These are phyloP conservation scores for Medauroidea extradentata DNA, from an alignment of 1,140 invertebrate genomes.

Conservation along the genomic window DNA sequence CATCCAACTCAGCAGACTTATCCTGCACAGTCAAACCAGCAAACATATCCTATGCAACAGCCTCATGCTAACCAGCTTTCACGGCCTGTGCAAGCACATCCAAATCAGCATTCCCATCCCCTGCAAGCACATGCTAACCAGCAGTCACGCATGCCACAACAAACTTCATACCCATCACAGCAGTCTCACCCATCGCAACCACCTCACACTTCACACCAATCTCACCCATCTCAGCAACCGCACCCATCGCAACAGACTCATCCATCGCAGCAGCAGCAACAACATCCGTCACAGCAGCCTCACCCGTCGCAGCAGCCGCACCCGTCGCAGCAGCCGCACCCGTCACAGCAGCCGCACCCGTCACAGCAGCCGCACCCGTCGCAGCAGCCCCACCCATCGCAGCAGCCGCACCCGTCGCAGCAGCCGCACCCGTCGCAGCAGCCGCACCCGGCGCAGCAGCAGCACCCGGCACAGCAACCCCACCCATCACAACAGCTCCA, in stretches of 20 bases:
- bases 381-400: conserved; percentile 13
- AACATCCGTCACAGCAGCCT: not conserved
- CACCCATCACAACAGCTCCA: conserved; percentile 25
- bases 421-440: conserved; percentile 8
- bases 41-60: no score
- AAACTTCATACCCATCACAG: no score
- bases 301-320: not conserved
- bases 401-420: conserved; percentile 5
- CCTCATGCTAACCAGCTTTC: no score
- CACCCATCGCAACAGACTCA: conserved; percentile 8
- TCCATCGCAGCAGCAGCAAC: no score
- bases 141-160: no score
- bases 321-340: not conserved
- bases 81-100: no score
- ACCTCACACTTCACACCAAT: conserved; percentile 23
- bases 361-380: no score
- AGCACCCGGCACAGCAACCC: conserved; percentile 23
- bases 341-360: conserved; percentile 2
- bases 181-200: conserved; percentile 16
- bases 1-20: no score
- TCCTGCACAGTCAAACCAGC: no score
- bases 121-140: no score
- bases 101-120: no score
- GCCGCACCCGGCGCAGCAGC: conserved; percentile 19
- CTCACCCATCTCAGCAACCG: no score